Evolutionary conservation across 1,140 invertebrate genomes (phyloP).

Genomic region (Leptinotarsa undecemlineata): DNA sequence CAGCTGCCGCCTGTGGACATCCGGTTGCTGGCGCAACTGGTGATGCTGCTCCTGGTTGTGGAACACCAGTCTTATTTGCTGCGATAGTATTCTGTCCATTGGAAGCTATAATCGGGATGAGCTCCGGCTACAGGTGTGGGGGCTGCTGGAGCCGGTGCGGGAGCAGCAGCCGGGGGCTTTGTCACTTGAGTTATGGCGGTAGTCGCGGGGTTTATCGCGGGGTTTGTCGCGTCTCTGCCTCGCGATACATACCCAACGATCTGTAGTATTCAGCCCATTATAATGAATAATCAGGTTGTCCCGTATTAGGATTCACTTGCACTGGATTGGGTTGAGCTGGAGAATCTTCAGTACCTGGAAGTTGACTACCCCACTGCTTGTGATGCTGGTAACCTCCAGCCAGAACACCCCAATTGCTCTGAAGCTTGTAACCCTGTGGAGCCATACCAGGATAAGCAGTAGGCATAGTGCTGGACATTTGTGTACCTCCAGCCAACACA

Average conservation of each 20-base stretch:
- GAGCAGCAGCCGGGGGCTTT: constrained; percentile 33
- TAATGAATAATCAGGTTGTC: constrained; percentile 91
- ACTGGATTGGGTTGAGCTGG: constrained; percentile 54
- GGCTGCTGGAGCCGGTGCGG: constrained; percentile 61
- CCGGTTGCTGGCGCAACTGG: constrained; percentile 35
- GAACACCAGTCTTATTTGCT: constrained; percentile 56
- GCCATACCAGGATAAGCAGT: constrained; percentile 56
- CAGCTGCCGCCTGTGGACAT: constrained; percentile 32
- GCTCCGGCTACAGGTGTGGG: constrained; percentile 58
- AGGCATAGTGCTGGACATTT: constrained; percentile 47
- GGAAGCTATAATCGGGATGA: constrained; percentile 90
- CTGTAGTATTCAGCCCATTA: constrained; percentile 99
- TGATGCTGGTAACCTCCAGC: constrained; percentile 50
- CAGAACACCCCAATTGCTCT: constrained; percentile 62
- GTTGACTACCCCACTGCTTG: constrained; percentile 49
- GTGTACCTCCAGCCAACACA: constrained; percentile 38
- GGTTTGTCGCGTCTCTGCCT: constrained; percentile 80
- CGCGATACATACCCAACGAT: constrained; percentile 68
- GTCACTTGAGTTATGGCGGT: constrained; percentile 50
- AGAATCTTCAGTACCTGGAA: constrained; percentile 41
- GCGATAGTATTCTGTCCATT: constrained; percentile 98
- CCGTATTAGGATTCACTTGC: constrained; percentile 68
- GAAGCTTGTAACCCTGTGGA: constrained; percentile 56
- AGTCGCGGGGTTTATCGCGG: constrained; percentile 46
- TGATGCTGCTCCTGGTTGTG: constrained; percentile 33